Evolutionary conservation across 2,888 invertebrate species (phyloP).

Genomic region (Hemaris fuciformis): DNA sequence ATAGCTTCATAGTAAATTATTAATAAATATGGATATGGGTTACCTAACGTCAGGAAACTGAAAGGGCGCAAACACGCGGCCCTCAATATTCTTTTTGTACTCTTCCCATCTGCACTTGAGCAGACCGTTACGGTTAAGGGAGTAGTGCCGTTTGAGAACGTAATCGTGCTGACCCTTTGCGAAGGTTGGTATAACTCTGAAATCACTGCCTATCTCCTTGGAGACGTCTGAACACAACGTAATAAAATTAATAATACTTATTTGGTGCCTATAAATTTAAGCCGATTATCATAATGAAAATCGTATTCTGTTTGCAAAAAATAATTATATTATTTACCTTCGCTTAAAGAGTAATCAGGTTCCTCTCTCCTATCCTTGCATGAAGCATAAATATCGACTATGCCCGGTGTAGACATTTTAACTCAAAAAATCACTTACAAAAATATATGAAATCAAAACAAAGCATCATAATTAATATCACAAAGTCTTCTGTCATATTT

Average conservation of each 20-base stretch:
- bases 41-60: slow-evolving; percentile 45
- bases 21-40: too few species aligned
- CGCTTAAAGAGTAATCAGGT: neutral
- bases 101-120: slow-evolving; percentile 42
- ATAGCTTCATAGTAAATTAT: too few species aligned
- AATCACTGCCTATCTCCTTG: slow-evolving; percentile 39
- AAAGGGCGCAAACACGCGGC: slow-evolving; percentile 35
- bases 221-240: slow-evolving; percentile 43
- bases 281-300: too few species aligned
- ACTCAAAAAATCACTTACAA: neutral
- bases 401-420: neutral
- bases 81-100: slow-evolving; percentile 32
- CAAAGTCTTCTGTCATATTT: too few species aligned
- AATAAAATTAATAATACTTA: neutral
- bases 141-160: slow-evolving; percentile 43
- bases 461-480: neutral
- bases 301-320: too few species aligned
- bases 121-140: slow-evolving; percentile 44
- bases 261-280: neutral
- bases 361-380: neutral
- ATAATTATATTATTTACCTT: slow-evolving; percentile 2
- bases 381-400: neutral
- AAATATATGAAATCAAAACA: neutral
- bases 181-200: slow-evolving; percentile 46
- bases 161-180: slow-evolving; percentile 49